Conservation (phyloP, 2,113 vertebrate species). For the Ahaetulla prasina region DNA sequence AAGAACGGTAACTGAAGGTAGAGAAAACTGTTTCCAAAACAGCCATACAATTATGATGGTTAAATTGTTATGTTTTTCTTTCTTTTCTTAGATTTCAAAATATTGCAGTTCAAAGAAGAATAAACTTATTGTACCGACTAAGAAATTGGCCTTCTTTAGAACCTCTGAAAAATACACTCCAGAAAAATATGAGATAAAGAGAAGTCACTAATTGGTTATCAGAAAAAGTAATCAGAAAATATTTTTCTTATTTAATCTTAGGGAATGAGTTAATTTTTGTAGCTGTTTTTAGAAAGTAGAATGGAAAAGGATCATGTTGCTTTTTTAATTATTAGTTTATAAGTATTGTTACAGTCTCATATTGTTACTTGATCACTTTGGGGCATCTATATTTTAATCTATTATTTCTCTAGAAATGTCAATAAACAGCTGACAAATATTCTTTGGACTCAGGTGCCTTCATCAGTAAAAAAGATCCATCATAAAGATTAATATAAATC, state of each 20-base stretch:
- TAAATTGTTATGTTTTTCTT: neutral
- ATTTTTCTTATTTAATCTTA: neutral
- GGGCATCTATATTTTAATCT: neutral
- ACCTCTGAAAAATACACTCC: neutral
- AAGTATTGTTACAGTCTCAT: neutral
- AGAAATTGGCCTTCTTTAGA: neutral
- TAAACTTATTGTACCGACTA: neutral
- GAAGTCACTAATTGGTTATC: neutral
- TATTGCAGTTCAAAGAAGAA: neutral
- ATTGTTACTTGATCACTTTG: neutral
- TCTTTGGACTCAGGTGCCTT: neutral
- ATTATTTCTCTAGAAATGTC: neutral
- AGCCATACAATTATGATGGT: neutral
- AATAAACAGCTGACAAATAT: neutral
- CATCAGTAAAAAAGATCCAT: neutral
- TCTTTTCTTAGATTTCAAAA: neutral
- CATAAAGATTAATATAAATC: slow-evolving; percentile 17
- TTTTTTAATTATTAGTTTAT: neutral
- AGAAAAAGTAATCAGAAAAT: neutral
- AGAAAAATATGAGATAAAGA: slow-evolving; percentile 1
- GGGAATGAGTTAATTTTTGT: neutral
- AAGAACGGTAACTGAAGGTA: neutral
- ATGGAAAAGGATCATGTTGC: neutral
- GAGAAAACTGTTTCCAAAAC: neutral
- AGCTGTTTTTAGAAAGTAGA: neutral